A percentile compares a stretch with the other conserved stretches of the same genome.
phyloP scores from a whole-genome alignment of 2,888 invertebrate species.

The Pardosa pseudoannulata region DNA sequence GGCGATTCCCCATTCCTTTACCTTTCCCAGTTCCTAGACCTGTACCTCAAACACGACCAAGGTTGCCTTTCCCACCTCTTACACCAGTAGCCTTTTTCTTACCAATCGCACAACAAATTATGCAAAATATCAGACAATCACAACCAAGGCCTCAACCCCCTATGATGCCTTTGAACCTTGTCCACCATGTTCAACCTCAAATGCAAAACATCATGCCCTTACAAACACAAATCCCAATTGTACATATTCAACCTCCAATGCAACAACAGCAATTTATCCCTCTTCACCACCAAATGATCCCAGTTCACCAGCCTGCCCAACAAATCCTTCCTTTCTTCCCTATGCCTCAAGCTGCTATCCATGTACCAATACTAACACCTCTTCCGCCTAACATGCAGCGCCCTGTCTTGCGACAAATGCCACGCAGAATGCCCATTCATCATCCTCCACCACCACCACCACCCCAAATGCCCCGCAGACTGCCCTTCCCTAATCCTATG shows the following conservation, averaged over 20 bases:
- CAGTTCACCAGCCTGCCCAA: conserved; percentile 25
- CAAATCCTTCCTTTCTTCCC: conserved; percentile 59
- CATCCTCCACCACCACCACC: conserved; percentile 32
- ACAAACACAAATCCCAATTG: conserved; percentile 48
- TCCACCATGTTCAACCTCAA: conserved; percentile 26
- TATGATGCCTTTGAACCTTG: conserved; percentile 27
- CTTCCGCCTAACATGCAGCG: conserved; percentile 61
- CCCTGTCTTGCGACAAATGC: conserved; percentile 50
- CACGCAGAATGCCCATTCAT: conserved; percentile 61
- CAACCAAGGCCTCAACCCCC: conserved; percentile 59
- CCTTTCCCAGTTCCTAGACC: conserved; percentile 53
- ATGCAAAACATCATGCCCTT: conserved; percentile 53
- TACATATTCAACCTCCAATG: conserved; percentile 43
- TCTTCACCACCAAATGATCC: conserved; percentile 26
- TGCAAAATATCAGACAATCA: conserved; percentile 55
- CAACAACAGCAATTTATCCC: conserved; percentile 44
- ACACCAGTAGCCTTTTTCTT: conserved; percentile 65
- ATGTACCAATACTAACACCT: conserved; percentile 60
- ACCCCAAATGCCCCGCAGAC: conserved; percentile 30
- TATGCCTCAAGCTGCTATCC: conserved; percentile 55
- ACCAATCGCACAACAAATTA: conserved; percentile 66
- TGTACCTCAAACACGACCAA: conserved; percentile 41
- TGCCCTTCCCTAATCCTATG: conserved; percentile 47
- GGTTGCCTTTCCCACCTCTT: conserved; percentile 64
- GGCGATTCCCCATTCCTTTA: conserved; percentile 58